phyloP scores from a whole-genome alignment of 2,888 invertebrate genomes.

The Hanleya hanleyi region DNA sequence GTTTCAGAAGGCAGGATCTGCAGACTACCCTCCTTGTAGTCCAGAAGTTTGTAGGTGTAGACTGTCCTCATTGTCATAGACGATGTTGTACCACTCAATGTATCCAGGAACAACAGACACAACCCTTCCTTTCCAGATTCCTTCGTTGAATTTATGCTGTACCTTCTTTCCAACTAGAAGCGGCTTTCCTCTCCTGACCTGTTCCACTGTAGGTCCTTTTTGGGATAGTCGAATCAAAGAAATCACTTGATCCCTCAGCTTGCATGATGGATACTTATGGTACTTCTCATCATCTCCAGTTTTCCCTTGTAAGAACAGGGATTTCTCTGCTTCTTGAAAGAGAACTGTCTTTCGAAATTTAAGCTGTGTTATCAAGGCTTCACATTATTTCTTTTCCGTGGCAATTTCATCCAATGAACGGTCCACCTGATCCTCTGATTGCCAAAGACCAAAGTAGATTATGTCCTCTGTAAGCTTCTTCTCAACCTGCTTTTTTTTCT shows the following conservation, averaged over 20 bases:
- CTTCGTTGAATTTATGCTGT: background rate
- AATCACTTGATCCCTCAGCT: background rate
- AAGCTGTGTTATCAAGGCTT: background rate
- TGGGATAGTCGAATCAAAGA: background rate
- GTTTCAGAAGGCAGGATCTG: too few species aligned
- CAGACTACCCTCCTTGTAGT: background rate
- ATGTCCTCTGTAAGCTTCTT: conserved; percentile 19
- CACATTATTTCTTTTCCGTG: background rate
- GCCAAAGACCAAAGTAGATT: conserved; percentile 27
- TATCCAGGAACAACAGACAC: conserved; percentile 26
- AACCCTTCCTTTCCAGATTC: background rate
- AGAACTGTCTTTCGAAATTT: background rate
- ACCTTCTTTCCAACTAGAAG: background rate
- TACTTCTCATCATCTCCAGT: background rate
- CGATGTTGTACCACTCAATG: conserved; percentile 19
- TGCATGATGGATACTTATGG: background rate
- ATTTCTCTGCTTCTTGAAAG: background rate
- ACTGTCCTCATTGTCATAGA: conserved; percentile 13
- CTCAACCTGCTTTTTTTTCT: background rate
- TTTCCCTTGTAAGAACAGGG: background rate
- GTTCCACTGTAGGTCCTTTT: background rate
- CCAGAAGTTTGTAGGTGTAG: conserved; percentile 12
- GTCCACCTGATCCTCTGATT: conserved; percentile 12
- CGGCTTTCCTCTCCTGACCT: background rate
- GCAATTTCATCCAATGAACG: background rate